Evolutionary conservation across 1,140 invertebrate genomes (phyloP).

Genomic region (Papilio polyxenes): DNA sequence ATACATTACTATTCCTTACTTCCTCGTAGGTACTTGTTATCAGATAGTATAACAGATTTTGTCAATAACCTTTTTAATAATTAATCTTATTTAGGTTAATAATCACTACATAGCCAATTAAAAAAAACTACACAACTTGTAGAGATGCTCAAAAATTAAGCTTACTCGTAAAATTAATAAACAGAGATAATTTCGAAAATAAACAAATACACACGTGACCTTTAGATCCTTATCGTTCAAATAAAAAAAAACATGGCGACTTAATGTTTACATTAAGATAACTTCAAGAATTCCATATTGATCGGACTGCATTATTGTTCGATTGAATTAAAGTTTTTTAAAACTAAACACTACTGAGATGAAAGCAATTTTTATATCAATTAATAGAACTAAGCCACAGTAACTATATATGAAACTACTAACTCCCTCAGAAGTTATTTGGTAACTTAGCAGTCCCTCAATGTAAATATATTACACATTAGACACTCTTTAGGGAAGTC

Average conservation of each 20-base stretch:
- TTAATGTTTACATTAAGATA: slow-evolving; percentile 10
- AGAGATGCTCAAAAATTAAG: background rate
- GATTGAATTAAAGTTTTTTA: background rate
- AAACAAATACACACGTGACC: background rate
- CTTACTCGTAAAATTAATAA: background rate
- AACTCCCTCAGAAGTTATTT: no score
- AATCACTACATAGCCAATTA: background rate
- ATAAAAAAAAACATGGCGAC: background rate
- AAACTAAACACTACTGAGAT: background rate
- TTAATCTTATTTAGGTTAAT: background rate
- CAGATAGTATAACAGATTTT: slow-evolving; percentile 43
- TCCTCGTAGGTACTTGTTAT: slow-evolving; percentile 55
- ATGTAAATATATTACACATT: no score
- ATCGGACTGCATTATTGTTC: background rate
- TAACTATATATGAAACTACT: no score
- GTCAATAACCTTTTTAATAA: slow-evolving; percentile 13
- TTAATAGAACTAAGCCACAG: background rate
- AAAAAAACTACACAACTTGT: no score
- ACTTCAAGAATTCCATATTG: background rate
- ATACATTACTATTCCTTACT: slow-evolving; percentile 56
- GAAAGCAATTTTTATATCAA: background rate
- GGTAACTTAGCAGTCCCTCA: no score
- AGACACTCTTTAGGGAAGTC: no score
- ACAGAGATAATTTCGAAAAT: background rate
- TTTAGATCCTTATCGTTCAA: background rate